Conservation (phyloP, 1,140 invertebrate genomes). For the Plutomurus gul region DNA sequence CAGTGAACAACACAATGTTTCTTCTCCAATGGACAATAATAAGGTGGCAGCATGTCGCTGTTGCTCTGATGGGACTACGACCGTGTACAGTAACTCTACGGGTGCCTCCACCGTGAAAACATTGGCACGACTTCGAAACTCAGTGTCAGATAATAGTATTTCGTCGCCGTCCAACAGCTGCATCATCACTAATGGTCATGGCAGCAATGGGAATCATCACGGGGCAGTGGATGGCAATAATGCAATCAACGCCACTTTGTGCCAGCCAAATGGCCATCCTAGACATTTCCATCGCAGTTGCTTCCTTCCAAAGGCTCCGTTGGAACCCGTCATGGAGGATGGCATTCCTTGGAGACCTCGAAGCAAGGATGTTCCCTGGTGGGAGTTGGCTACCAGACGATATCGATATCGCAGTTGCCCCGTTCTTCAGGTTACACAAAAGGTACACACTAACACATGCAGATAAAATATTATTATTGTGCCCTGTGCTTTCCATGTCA, state of each 20-base stretch:
- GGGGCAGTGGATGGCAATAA: not conserved
- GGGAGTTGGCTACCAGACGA: conserved; percentile 77
- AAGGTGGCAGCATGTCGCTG: not conserved
- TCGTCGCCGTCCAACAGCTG: not conserved
- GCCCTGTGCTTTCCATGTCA: too few species aligned
- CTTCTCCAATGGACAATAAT: not conserved
- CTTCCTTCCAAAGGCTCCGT: conserved; percentile 45
- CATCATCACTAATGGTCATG: not conserved
- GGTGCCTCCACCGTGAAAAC: not conserved
- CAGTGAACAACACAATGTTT: not conserved
- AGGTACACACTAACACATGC: not conserved
- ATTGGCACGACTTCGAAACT: conserved; percentile 39
- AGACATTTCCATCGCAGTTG: conserved; percentile 52
- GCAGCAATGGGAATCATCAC: not conserved
- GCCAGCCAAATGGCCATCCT: conserved; percentile 12
- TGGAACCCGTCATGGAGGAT: conserved; percentile 49
- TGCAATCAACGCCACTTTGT: not conserved
- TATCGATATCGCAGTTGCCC: conserved; percentile 74
- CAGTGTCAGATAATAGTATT: conserved; percentile 51
- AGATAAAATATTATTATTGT: not conserved
- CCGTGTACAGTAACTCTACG: not conserved
- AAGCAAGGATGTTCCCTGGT: conserved; percentile 74
- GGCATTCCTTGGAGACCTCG: conserved; percentile 58
- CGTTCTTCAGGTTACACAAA: conserved; percentile 63
- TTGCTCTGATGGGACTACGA: not conserved